Base-by-base conservation (phyloP, 2,113 vertebrate genomes). In the Seriola aureovittata region DNA sequence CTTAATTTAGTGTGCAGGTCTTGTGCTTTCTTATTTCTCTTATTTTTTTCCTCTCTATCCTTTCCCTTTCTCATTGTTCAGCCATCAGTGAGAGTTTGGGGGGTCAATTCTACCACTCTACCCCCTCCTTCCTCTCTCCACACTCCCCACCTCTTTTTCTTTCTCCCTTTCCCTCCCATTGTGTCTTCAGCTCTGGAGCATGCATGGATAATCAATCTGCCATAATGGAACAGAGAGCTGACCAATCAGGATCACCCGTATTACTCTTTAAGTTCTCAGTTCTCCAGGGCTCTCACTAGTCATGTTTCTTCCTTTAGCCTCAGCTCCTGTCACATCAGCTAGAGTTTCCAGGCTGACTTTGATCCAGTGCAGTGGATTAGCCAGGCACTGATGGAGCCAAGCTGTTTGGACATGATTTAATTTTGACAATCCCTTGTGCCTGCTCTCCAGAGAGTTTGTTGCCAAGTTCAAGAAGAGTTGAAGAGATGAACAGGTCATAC, bases 201-300 rank as follows among this genome's bases (percentile, higher is more conserved):
- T 85, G 90, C 82, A 87, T 89, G 81, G 71, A 87, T 89, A 88
- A 91, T 92, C 91, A 90, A 77, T 89, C 77, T 63, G 29, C 72
- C 66, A 75, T 75, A 84, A 84, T 81, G 88, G 84, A 21, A 52
- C 69, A 29, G 68, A n/a, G 52, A 52, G 59, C 64, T 68, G 81
- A 64, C 89, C 84, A 90, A 89, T 89, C 84, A 73, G 73, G 58
- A 57, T 14, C 32, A 55, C 7, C 66, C 17, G 57, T 63, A 66
- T 71, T 34, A 36, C 86, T 85, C 74, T 82, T 71, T 25, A 46
- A 80, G 66, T 54, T 58, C 71, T 64, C 67, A 36, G 23, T 54
- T 50, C 68, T 86, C 67, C 34, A 13, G 54, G 64, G 23, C 65
- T 68, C 25, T 71, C 46, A 78, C 34, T 11, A 19, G 38, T 55